Evolutionary conservation across 2,888 invertebrate genomes (phyloP).

Genomic region (Cerastis leucographa): DNA sequence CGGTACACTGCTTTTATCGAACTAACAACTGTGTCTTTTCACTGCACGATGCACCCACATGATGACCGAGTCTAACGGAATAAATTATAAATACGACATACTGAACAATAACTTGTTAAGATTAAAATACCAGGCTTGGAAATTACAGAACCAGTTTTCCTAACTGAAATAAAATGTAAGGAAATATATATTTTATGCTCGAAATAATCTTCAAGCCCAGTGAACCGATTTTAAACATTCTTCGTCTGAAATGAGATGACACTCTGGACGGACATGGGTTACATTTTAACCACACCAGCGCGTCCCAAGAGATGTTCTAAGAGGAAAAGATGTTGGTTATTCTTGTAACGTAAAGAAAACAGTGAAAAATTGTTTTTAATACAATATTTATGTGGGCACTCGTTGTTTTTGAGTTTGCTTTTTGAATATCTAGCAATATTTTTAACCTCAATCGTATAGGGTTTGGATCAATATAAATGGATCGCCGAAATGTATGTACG

Average conservation of each 20-base stretch:
- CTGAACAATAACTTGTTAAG: neutral
- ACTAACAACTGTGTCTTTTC: too few species aligned
- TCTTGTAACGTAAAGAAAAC: slow-evolving; percentile 29
- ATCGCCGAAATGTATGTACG: too few species aligned
- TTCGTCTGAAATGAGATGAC: slow-evolving; percentile 33
- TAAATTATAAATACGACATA: too few species aligned
- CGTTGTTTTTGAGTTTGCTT: neutral
- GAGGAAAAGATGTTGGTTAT: slow-evolving; percentile 36
- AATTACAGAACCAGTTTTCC: neutral
- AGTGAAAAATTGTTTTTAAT: slow-evolving; percentile 25
- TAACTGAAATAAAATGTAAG: slow-evolving; percentile 7
- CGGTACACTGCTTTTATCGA: too few species aligned
- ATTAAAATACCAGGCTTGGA: neutral
- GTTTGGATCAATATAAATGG: too few species aligned
- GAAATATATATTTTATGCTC: slow-evolving; percentile 35
- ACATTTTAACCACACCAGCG: slow-evolving; percentile 43
- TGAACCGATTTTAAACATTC: slow-evolving; percentile 52
- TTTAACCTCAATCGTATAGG: neutral
- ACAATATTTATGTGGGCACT: slow-evolving; percentile 27
- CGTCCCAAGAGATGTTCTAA: slow-evolving; percentile 15
- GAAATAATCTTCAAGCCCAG: slow-evolving; percentile 37
- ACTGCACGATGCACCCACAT: too few species aligned
- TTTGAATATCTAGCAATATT: neutral
- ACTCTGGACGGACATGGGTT: slow-evolving; percentile 45
- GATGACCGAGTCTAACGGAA: too few species aligned